Base-by-base conservation (phyloP, 2,113 vertebrate genomes). In the Sinocyclocheilus maitianheensis region DNA sequence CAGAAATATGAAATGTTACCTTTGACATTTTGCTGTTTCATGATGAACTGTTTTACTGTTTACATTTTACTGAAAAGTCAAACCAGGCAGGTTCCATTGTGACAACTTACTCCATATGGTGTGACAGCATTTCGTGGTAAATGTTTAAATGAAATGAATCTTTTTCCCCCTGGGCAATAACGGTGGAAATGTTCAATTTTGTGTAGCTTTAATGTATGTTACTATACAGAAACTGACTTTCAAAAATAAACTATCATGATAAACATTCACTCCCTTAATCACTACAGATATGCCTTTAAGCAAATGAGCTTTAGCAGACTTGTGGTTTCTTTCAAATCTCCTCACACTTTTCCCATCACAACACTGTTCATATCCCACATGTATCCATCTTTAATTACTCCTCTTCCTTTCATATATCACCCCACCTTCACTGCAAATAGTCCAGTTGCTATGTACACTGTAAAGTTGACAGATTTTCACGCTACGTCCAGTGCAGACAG, bases 321-420 rank as follows among this genome's bases (percentile, higher is more conserved):
- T 48, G 46, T 12, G 46, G 46, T 48, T 48, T 9, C 22, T 46
- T 62, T 79, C 20, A 63, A 2, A 60, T 63, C 20, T 75, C 46
- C 16, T 48, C 46, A 48, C 67, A 14, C 10, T 37, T 76, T 67
- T n/a, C 30, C 51, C 63, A 72, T 74, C 51, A 34, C 22, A 69
- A 81, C 77, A 40, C 37, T 51, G 78, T 85, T 40, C 63, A 53
- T 79, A 58, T 76, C 84, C 46, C 46, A 81, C 75, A 63, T 65
- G 79, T 83, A 65, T 79, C 88, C 85, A 89, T 90, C 65, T 89
- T 90, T 88, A 89, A 84, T 82, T 86, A 89, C 58, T 43, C 77
- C 71, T 60, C 85, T 86, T 86, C 81, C 74, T 75, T 84, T 37
- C 37, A 55, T n/a, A 46, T 67, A 65, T 60, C 77, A 65, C 58